Base-by-base conservation (phyloP, 2,888 invertebrate species). In the Lordiphosa andalusiaca region DNA sequence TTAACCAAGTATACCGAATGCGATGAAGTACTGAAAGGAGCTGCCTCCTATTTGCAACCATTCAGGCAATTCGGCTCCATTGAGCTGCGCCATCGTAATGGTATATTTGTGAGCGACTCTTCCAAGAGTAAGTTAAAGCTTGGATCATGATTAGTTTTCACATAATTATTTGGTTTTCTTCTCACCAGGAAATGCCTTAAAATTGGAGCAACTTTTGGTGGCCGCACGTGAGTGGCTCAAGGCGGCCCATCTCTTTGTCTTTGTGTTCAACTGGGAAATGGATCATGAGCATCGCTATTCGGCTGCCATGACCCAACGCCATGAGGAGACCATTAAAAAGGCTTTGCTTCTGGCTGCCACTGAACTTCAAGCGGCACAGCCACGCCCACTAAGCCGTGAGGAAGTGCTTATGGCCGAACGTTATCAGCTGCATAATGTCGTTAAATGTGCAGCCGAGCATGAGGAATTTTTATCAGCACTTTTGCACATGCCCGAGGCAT, bases 211-310 rank as follows among this genome's bases (percentile, higher is more conserved):
- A 0, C 36, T 76, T 19, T 21, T 88, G 48, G 6, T 53, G 13
- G 54, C 68, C 30, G 49, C 84, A 25, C 73, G 59, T 7, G 78
- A 77, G 4, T 70, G 67, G 48, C 53, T 88, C 12, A 85, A 86
- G 19, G 67, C 83, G 9, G 62, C 74, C 7, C 74, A 87, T 52
- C 35, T 87, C 12, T 56, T 60, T 19, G 58, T 87, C 4, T 53
- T 80, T 46, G 71, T 73, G 0, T 85, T 78, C 42, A 85, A 86
- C 53, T 87, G 88, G 87, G 75, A 73, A 57, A 83, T 86, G 67
- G 84, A 84, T 35, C 49, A 56, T 1, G 81, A 85, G 33, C 67
- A 80, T 57, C 84, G 76, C 19, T 83, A 67, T n/a, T 83, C 80
- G 0, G 6, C 42, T 3, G 55, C 54, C 9, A 80, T 80, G 85